Percentiles rank a stretch among this genome's conserved stretches.
Conservation (phyloP, 2,113 vertebrate genomes). For the Urocolius indicus region DNA sequence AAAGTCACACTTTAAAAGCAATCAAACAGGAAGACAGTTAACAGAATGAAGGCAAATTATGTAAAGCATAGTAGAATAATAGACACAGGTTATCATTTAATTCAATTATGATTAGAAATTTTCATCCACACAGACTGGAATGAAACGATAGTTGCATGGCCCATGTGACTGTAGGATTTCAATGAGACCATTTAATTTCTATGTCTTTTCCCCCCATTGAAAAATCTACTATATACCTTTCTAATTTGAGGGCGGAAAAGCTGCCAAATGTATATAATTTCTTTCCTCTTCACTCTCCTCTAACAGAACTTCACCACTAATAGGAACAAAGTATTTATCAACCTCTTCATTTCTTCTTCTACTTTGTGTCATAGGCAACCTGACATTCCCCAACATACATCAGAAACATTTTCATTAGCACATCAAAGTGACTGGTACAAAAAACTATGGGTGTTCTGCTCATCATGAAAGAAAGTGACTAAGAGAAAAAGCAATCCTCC, state of each 20-base stretch:
- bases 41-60: background rate
- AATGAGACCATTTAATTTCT: background rate
- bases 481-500: background rate
- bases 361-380: background rate
- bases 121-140: background rate
- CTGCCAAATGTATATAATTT: background rate
- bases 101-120: background rate
- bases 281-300: background rate
- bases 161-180: background rate
- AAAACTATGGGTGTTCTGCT: background rate
- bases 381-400: background rate
- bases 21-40: background rate
- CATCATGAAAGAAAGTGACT: background rate
- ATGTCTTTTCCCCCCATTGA: too few relatives aligned
- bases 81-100: background rate
- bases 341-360: background rate
- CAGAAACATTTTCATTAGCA: background rate
- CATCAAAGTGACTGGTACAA: background rate
- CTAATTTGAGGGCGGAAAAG: background rate
- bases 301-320: background rate
- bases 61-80: background rate
- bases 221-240: background rate
- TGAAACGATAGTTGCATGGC: background rate
- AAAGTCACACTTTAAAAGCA: background rate
- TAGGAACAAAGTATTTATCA: background rate